These are phyloP conservation scores for Oenanthe oenanthe DNA, from an alignment of 2,113 vertebrate species.

Conservation along the genomic window DNA sequence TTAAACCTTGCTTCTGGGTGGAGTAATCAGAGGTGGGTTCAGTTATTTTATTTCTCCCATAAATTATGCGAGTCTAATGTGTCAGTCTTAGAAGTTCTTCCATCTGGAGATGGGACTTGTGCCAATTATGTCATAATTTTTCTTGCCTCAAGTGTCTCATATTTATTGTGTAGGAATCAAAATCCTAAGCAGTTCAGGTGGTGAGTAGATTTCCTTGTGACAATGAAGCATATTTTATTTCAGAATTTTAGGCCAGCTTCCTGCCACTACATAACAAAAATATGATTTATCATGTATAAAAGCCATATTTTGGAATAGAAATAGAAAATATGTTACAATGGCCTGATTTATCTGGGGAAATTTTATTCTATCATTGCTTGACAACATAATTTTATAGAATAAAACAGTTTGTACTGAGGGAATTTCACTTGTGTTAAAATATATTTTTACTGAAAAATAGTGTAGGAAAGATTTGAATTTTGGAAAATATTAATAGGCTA, in stretches of 20 bases:
- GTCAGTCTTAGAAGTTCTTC: constrained; percentile 55
- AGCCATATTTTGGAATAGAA: constrained; percentile 22
- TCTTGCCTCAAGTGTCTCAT: constrained; percentile 50
- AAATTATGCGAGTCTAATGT: constrained; percentile 42
- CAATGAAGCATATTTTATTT: constrained; percentile 22
- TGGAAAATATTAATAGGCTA: constrained; percentile 6
- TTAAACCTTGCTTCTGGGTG: constrained; percentile 45
- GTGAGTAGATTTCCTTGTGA: constrained; percentile 33
- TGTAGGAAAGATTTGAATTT: background rate
- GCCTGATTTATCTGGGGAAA: background rate
- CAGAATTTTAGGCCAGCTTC: constrained; percentile 50
- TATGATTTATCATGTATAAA: constrained; percentile 32
- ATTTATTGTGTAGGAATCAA: constrained; percentile 38
- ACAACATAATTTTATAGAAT: constrained; percentile 42
- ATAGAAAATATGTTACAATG: background rate
- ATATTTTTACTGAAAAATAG: background rate
- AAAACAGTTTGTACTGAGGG: background rate
- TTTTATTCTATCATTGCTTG: constrained; percentile 28
- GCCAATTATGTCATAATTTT: constrained; percentile 62
- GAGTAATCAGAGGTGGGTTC: constrained; percentile 17
- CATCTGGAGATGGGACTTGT: constrained; percentile 64
- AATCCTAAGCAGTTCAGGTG: constrained; percentile 48
- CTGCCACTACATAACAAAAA: constrained; percentile 34
- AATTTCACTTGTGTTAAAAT: constrained; percentile 8
- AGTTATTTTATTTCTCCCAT: constrained; percentile 48